Evolutionary conservation across 2,888 invertebrate genomes (phyloP), one percentile per base, ranked within the genome.

Genomic region (Philereme vetulata): DNA sequence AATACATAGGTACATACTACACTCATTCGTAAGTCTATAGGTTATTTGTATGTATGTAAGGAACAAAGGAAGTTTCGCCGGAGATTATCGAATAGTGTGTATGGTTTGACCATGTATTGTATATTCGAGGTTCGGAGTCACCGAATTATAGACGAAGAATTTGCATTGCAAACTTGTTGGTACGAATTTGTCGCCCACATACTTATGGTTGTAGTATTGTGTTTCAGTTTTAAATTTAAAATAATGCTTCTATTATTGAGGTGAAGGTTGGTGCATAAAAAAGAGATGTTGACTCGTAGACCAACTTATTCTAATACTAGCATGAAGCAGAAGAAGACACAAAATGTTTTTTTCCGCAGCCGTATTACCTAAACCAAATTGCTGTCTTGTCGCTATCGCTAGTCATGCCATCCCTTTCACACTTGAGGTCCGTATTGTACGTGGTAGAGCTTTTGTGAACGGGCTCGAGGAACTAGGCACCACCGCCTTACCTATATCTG

Each of bases 41-140:
- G 50, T 44, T 46, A 36, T 60, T 35, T 62, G 50, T 50, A 62
- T 52, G 63, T 79, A 72, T 79, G 78, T 80, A 84, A 80, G 87
- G 87, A 88, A 91, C 90, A 90, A 90, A 90, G 89, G 90, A 90
- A 86, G 87, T 87, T 85, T 84, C 51, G 46, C 11, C 49, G 52
- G 45, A 58, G 57, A 58, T 47, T 58, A 55, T 51, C 8, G n/a
- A 58, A 48, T 54, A 57, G 61, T 62, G 49, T 45, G 58, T 62
- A 51, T 43, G 56, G 52, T 54, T 56, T 57, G 82, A 84, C 81
- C 82, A 81, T 76, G 81, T 78, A 87, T 88, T 89, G 88, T 88
- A 82, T 81, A 77, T 81, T 78, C 77, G 72, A 71, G 62, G 80
- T 81, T 81, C 79, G 71, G 74, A 83, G 80, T 83, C 82, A 78